Base-by-base conservation (phyloP, 2,113 vertebrate genomes). In the Clarias magur region DNA sequence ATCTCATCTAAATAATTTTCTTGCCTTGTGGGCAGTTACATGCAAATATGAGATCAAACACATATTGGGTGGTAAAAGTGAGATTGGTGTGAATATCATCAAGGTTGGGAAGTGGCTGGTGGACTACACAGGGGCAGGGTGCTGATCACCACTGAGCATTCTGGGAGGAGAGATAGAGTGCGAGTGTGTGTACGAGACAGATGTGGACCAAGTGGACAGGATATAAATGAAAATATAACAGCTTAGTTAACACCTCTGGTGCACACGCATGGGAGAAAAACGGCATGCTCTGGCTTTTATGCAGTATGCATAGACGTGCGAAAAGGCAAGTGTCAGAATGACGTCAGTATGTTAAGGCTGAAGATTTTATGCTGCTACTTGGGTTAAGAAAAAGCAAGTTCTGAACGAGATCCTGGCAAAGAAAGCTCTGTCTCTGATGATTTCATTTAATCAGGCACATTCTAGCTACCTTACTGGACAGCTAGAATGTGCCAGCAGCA, bases 21-120 rank as follows among this genome's bases (percentile, higher is more conserved):
- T 91, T 85, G 91, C 92, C 95, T 95, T 38, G 90, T 92, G 92
- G 95, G 94, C 93, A 84, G 87, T 86, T 88, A 95, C 94, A 96
- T 95, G 95, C 94, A 95, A 95, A 95, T 95, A 91, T 90, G 90
- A 95, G 95, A 95, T 96, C 95, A 95, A 96, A 96, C 93, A 92
- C 92, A 91, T 93, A 94, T 90, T 93, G 93, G 94, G 92, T 92
- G 92, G 92, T 92, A 94, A 93, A 90, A 89, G 90, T 83, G 84
- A 94, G 94, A 95, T 94, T 94, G 94, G 90, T 88, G 92, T 91
- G 93, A 94, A 93, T 94, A 94, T 95, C 93, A 95, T 94, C 95
- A 95, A 91, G 88, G 90, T 82, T 54, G 54, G 11, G 34, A 21
- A 89, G 88, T 89, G 86, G 80, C n/a, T 75, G 90, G 92, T 92